phyloP scores from a whole-genome alignment of 2,888 invertebrate species.

The Caenorhabditis sp. region DNA sequence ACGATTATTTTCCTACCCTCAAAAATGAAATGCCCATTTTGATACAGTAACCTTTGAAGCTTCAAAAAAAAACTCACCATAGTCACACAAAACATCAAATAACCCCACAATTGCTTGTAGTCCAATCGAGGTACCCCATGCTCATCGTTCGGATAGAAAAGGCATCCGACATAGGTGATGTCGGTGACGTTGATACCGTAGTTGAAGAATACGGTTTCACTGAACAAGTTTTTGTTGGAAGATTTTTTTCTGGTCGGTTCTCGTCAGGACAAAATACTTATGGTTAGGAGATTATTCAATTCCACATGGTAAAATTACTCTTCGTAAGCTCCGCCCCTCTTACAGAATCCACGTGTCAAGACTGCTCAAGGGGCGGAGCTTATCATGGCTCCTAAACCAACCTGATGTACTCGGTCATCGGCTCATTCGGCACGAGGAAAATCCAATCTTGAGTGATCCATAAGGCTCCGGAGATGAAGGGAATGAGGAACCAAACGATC shows the following conservation, averaged over 20 bases:
- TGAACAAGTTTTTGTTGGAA: not conserved
- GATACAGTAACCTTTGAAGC: not conserved
- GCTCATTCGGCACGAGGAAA: not conserved
- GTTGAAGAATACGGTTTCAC: constrained; percentile 11
- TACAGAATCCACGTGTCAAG: too few species aligned
- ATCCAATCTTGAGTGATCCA: constrained; percentile 1
- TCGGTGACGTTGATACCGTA: constrained; percentile 12
- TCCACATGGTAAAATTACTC: too few species aligned
- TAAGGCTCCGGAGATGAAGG: not conserved
- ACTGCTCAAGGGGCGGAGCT: too few species aligned
- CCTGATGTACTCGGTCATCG: constrained; percentile 9
- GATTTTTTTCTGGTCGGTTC: too few species aligned
- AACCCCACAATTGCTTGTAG: not conserved
- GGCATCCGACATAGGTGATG: constrained; percentile 19
- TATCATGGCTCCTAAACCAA: not conserved
- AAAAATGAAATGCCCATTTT: too few species aligned
- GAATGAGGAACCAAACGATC: constrained; percentile 32
- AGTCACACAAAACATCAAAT: not conserved
- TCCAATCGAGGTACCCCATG: constrained; percentile 13
- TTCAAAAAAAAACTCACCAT: constrained; percentile 7
- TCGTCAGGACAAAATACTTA: too few species aligned
- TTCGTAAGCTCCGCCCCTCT: too few species aligned
- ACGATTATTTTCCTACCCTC: too few species aligned
- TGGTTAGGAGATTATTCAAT: too few species aligned
- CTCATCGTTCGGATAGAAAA: constrained; percentile 5